These are phyloP conservation scores for Dicyrtomina minuta DNA, from an alignment of 2,888 invertebrate species.

Conservation along the genomic window DNA sequence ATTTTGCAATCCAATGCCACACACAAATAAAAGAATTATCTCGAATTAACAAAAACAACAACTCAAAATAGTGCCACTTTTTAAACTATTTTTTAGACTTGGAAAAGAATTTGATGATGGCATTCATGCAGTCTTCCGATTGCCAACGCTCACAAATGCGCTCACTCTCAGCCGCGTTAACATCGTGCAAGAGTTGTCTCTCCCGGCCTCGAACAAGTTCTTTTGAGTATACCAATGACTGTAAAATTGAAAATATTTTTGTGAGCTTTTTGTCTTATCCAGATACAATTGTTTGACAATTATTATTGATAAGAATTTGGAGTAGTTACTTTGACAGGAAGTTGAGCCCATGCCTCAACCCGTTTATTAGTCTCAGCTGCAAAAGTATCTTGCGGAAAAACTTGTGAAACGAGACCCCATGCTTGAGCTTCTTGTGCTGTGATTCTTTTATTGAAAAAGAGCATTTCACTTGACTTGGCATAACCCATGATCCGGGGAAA, in stretches of 20 bases:
- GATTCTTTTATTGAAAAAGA: conserved; percentile 73
- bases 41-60: no score
- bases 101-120: conserved; percentile 62
- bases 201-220: conserved; percentile 66
- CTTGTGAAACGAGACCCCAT: conserved; percentile 74
- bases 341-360: conserved; percentile 56
- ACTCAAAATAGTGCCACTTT: no score
- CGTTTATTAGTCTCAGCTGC: conserved; percentile 62
- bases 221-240: conserved; percentile 71
- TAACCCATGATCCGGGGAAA: conserved; percentile 83
- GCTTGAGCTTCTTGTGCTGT: conserved; percentile 75
- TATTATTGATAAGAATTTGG: no score
- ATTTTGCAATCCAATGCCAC: no score
- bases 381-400: conserved; percentile 69
- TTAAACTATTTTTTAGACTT: conserved; percentile 42
- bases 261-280: no score
- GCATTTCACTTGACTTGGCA: conserved; percentile 66
- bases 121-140: conserved; percentile 68
- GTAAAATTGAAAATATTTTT: conserved; percentile 53
- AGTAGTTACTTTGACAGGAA: conserved; percentile 55
- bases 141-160: conserved; percentile 66
- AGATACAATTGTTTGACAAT: no score
- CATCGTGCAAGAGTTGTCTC: conserved; percentile 64
- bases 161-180: conserved; percentile 69
- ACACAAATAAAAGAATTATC: no score